Conservation (phyloP, 2,888 invertebrate species). For the Ypsolopha sequella region DNA sequence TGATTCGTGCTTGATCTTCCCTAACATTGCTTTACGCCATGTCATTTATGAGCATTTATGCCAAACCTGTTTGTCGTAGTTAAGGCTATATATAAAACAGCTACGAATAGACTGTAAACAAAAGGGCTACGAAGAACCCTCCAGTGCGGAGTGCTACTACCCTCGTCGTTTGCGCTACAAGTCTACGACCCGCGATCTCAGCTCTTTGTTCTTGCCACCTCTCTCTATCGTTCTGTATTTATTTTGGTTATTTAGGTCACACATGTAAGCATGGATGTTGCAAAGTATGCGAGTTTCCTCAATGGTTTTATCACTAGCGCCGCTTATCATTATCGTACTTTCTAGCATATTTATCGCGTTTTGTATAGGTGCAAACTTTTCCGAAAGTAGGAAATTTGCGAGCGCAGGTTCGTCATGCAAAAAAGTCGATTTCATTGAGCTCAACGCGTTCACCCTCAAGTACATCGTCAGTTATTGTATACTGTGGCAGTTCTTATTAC, state of each 20-base stretch:
- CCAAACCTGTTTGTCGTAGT: too few species aligned
- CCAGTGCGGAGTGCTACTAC: neutral
- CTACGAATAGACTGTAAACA: neutral
- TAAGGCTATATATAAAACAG: neutral
- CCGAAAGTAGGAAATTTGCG: too few species aligned
- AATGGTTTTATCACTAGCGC: neutral
- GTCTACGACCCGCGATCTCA: neutral
- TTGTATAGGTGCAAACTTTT: neutral
- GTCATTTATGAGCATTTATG: too few species aligned
- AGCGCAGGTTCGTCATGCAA: too few species aligned
- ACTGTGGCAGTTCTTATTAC: too few species aligned
- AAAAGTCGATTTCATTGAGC: constrained; percentile 32
- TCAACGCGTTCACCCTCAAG: constrained; percentile 11
- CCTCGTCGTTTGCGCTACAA: neutral
- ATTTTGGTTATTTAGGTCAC: constrained; percentile 11
- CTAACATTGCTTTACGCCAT: too few species aligned
- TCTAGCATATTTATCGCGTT: neutral
- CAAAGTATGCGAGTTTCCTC: neutral
- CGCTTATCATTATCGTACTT: neutral
- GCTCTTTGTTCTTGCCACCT: neutral
- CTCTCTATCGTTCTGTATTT: constrained; percentile 6
- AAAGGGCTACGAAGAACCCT: neutral
- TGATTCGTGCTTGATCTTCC: too few species aligned
- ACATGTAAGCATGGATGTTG: constrained; percentile 7
- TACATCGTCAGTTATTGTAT: too few species aligned